Conservation (phyloP, 2,888 invertebrate species). For the Zaprionus lineosus region DNA sequence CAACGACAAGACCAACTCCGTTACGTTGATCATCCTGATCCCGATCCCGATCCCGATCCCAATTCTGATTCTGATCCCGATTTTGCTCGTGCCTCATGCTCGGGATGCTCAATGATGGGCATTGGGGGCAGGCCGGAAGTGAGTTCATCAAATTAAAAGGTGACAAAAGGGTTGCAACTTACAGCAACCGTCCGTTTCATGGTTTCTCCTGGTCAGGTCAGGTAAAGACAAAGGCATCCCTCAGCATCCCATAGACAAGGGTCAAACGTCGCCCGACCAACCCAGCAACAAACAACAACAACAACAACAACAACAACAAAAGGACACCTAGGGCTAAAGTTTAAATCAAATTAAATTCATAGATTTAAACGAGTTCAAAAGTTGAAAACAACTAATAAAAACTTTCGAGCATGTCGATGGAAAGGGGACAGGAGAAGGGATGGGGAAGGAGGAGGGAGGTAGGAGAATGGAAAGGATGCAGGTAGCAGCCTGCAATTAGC, state of each 20-base stretch:
- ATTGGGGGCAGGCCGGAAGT: constrained; percentile 54
- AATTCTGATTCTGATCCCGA: too few species aligned
- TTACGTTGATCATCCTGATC: constrained; percentile 20
- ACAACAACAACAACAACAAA: constrained; percentile 50
- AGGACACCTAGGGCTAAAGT: constrained; percentile 58
- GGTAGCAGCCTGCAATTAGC: constrained; percentile 50
- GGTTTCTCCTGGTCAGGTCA: constrained; percentile 41
- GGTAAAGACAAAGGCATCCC: constrained; percentile 63
- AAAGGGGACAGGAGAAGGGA: constrained; percentile 10
- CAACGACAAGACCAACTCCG: constrained; percentile 33
- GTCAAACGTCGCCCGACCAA: constrained; percentile 50
- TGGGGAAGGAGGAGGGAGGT: too few species aligned
- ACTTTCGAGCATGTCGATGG: constrained; percentile 3
- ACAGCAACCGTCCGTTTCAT: constrained; percentile 26
- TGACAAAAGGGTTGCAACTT: constrained; percentile 72
- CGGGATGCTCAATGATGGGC: constrained; percentile 27
- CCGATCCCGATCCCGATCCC: constrained; percentile 12
- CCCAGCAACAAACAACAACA: constrained; percentile 46
- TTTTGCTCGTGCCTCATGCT: constrained; percentile 7
- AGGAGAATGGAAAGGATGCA: constrained; percentile 17
- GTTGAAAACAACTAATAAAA: constrained; percentile 42
- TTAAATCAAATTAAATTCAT: constrained; percentile 75
- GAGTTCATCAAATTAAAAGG: constrained; percentile 72
- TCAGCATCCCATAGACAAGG: constrained; percentile 50
- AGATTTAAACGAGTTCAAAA: constrained; percentile 61